phyloP scores from a whole-genome alignment of 2,888 invertebrate genomes.

The Schizaphis graminum region DNA sequence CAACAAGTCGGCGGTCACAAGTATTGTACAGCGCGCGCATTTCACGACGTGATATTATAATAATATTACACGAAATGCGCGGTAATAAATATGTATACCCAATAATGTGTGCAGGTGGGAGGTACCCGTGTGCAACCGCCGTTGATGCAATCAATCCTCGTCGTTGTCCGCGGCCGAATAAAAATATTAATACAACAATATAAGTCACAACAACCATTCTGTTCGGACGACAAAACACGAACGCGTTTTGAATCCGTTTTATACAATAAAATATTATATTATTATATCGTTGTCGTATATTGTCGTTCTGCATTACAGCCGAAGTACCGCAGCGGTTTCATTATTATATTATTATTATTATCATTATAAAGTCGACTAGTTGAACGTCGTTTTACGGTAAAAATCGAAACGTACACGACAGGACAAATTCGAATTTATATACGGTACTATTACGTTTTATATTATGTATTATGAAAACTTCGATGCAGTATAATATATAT shows the following conservation, averaged over 20 bases:
- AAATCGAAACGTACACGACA: not conserved
- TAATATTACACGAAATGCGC: no score
- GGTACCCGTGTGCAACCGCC: not conserved
- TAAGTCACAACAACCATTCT: not conserved
- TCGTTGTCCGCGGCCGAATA: conserved; percentile 17
- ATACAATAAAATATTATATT: not conserved
- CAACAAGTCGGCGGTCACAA: not conserved
- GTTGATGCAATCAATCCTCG: not conserved
- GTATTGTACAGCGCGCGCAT: not conserved
- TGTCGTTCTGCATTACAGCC: not conserved
- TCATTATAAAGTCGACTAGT: not conserved
- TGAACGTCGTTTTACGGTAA: conserved; percentile 7
- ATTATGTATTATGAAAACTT: not conserved
- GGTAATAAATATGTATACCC: no score
- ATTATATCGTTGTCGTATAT: not conserved
- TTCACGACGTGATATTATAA: not conserved
- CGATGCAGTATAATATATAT: not conserved
- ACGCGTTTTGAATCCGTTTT: conserved; percentile 2
- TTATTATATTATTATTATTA: not conserved
- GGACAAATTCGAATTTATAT: conserved; percentile 51
- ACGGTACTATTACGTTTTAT: not conserved
- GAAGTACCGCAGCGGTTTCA: not conserved
- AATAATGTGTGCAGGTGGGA: no score
- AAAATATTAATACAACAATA: not conserved
- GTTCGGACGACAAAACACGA: not conserved